Percentiles rank a stretch among this genome's conserved stretches.
Evolutionary conservation across 2,888 invertebrate species (phyloP).

Genomic region (Polydrusus tereticollis): DNA sequence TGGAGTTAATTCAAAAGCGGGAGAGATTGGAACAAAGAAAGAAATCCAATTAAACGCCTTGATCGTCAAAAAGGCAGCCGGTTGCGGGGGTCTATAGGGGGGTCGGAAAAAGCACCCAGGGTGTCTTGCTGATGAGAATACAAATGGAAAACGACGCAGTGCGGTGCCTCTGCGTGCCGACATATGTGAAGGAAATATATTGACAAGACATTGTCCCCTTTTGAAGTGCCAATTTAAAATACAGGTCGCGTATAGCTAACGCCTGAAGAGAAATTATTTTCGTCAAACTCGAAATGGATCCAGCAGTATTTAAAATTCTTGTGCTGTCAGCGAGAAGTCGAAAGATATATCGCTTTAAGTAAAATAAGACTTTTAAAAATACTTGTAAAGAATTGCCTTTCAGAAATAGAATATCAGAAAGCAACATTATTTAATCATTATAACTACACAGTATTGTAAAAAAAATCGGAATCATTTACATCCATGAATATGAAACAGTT

Average conservation of each 20-base stretch:
- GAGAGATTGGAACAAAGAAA: constrained; percentile 63
- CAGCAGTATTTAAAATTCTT: not conserved
- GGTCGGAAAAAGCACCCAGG: constrained; percentile 24
- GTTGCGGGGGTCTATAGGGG: constrained; percentile 7
- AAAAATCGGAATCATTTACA: constrained; percentile 56
- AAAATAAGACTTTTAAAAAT: not conserved
- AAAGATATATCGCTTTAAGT: not conserved
- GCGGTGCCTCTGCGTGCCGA: constrained; percentile 56
- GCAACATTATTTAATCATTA: constrained; percentile 61
- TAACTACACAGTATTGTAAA: constrained; percentile 55
- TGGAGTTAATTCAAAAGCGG: constrained; percentile 65
- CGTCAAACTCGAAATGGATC: constrained; percentile 10
- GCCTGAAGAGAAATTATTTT: constrained; percentile 39
- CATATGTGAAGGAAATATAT: constrained; percentile 54
- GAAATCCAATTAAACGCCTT: constrained; percentile 67
- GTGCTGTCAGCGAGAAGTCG: not conserved
- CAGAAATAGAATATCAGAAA: constrained; percentile 47
- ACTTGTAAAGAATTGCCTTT: too few relatives aligned
- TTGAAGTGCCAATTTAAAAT: constrained; percentile 36
- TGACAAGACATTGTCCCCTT: constrained; percentile 42
- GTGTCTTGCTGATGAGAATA: constrained; percentile 58
- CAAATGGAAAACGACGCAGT: constrained; percentile 59
- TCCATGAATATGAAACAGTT: constrained; percentile 64
- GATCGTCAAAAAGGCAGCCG: constrained; percentile 57
- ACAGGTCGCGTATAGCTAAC: constrained; percentile 35